phyloP scores from a whole-genome alignment of 2,797 vertebrate genomes.

The Euthynnus affinis region DNA sequence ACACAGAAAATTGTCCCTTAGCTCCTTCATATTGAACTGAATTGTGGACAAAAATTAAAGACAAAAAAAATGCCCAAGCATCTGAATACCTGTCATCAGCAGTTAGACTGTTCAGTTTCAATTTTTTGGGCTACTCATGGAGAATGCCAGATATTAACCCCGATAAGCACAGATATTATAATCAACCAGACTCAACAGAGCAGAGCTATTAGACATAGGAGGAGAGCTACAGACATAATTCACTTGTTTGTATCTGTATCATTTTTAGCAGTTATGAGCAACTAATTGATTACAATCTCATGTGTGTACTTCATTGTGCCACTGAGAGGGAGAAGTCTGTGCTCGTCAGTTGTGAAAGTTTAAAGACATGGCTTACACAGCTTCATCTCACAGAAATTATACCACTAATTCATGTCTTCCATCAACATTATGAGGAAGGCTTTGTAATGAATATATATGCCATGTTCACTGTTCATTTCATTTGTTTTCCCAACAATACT shows the following conservation, averaged over 20 bases:
- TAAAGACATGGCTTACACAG: background rate
- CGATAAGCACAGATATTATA: slow-evolving; percentile 10
- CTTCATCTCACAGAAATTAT: background rate
- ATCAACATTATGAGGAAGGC: background rate
- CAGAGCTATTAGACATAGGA: background rate
- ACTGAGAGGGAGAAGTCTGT: slow-evolving; percentile 1
- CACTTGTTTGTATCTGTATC: slow-evolving; percentile 7
- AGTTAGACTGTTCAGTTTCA: slow-evolving; percentile 49
- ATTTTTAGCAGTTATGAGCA: background rate
- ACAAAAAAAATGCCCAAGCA: slow-evolving; percentile 24
- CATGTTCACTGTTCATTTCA: background rate
- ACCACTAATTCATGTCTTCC: background rate
- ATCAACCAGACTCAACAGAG: slow-evolving; percentile 14
- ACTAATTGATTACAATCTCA: background rate
- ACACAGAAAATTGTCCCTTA: background rate
- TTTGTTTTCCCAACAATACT: no score
- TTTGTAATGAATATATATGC: background rate
- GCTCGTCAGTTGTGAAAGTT: background rate
- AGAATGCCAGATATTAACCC: slow-evolving; percentile 17
- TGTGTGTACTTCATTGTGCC: background rate
- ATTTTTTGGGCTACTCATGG: background rate
- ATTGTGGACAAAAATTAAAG: slow-evolving; percentile 40
- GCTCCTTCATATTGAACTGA: slow-evolving; percentile 9
- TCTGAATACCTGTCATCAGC: slow-evolving; percentile 54
- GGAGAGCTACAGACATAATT: slow-evolving; percentile 3